Evolutionary conservation across 2,113 vertebrate genomes (phyloP), one percentile per base, ranked within the genome.

Genomic region (Sarotherodon lohbergeri): DNA sequence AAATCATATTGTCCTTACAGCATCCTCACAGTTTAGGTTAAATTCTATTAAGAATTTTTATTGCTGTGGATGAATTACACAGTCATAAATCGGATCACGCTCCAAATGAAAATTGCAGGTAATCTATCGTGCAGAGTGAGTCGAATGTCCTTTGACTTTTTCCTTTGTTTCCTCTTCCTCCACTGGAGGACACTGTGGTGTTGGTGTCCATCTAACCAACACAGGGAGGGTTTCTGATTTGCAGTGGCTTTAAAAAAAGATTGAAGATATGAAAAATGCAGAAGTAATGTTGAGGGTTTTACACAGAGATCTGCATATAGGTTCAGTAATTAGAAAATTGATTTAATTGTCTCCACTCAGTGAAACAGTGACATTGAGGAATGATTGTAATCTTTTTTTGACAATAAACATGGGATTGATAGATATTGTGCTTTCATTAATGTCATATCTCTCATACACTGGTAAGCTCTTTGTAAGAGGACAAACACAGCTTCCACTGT

Each of bases 121-220:
- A 55, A 89, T 90, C 56, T 19, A 73, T 92, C n/a, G 48, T 12
- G 3, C 24, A 41, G 34, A 39, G 56, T 50, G 59, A 88, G 36
- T 22, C 11, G 3, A 82, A 76, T 3, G 50, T 81, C 80, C 56
- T 87, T 56, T 63, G 56, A 76, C 24, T 86, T 52, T 39, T 39
- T 11, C 84, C 17, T 86, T 79, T 85, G 84, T 91, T 90, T 88
- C 46, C 50, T 11, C 34, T 91, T 36, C 78, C 73, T 90, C 93
- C 94, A 94, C 82, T 89, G 84, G 92, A 93, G 92, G 92, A 84
- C 92, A 92, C 92, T 95, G 90, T 94, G 73, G 92, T 36, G 90
- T 87, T 71, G 86, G 79, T 83, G 24, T 89, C 56, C 16, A 11
- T 46, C 43, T 32, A 27, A 36, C 27, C 46, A 80, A 63, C 50